Base-by-base conservation (phyloP, 2,888 invertebrate species). In the Andrena praecox region DNA sequence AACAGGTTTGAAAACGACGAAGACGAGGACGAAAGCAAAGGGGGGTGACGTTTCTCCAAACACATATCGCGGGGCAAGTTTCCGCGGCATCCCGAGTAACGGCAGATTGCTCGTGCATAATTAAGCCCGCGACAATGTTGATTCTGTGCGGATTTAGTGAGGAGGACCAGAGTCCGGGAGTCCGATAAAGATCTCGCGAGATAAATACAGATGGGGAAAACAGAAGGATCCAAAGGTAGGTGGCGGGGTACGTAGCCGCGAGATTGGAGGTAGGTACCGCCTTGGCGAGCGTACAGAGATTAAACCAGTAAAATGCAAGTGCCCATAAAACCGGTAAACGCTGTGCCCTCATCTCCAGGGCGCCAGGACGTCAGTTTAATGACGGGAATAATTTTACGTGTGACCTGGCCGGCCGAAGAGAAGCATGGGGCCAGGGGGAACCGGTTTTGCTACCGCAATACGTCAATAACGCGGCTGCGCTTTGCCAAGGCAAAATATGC, bases 281-380 rank as follows among this genome's bases (percentile, higher is more conserved):
- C 75, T 75, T 81, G 70, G 73, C 84, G 69, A 59, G 83, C 75
- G 75, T 76, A 56, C 71, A 85, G 80, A 88, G 87, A 90, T 90
- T 89, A 89, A 89, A 89, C 84, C 88, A 88, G 89, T 89, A 89
- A 89, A 89, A 88, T 82, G 89, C 83, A 85, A 89, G 89, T 88
- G 78, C 80, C 80, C 87, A 86, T 87, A 88, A 88, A 87, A 89
- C 87, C 79, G 85, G 81, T 86, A 87, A 89, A 89, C 84, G 87
- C 72, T 79, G 80, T 80, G 85, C 80, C 80, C 84, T 83, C 86
- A 84, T 89, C 89, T 85, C 84, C 84, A 79, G 89, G 85, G 85
- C 85, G 82, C 85, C 85, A 62, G 74, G 82, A 88, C 89, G 85
- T 88, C 88, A 78, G 89, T 89, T 88, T 88, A 88, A 88, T 88